Base-by-base conservation (phyloP, 2,113 vertebrate species). In the Scolopax mira region DNA sequence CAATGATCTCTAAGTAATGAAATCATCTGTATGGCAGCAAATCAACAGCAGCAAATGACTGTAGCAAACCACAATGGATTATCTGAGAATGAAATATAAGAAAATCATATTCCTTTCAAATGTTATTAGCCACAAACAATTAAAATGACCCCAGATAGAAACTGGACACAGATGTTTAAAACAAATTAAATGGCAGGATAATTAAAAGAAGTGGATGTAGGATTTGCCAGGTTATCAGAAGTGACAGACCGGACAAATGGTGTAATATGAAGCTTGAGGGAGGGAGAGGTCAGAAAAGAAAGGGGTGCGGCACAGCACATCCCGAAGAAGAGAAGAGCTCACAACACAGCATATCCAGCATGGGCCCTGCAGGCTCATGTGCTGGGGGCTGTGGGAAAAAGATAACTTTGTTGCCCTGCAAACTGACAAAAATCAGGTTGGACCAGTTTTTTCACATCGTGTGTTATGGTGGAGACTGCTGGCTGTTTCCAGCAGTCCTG, bases 91-190 rank as follows among this genome's bases (percentile, higher is more conserved):
- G 55, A 92, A 93, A 82, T 69, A 82, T 31, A 75, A 79, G 57
- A 94, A 92, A 94, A 94, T 85, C 16, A 33, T 90, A 92, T 46
- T 92, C 39, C 61, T 91, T 94, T 97, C 87, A 90, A 92, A 94
- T 65, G 91, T 61, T 75, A 69, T 96, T 92, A 91, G 35, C 65
- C 52, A 77, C 37, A 75, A 94, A 65, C 65, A 91, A 79, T 90
- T 84, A 90, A 93, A 93, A 75, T 85, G 0, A 84, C 52, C 44
- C 61, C 41, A 54, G 70, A 58, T 6, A 92, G 77, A 72, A 91
- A 82, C 71, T 75, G 70, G 57, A 82, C 80, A 87, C 87, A 92
- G 84, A 94, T 87, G 73, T 81, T 89, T 65, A 81, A 94, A 94
- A 64, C 27, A 92, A 94, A 94, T 87, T 85, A 84, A 92, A 89